These are phyloP conservation scores for Anarrhichthys ocellatus DNA, from an alignment of 2,113 vertebrate genomes.

Conservation along the genomic window DNA sequence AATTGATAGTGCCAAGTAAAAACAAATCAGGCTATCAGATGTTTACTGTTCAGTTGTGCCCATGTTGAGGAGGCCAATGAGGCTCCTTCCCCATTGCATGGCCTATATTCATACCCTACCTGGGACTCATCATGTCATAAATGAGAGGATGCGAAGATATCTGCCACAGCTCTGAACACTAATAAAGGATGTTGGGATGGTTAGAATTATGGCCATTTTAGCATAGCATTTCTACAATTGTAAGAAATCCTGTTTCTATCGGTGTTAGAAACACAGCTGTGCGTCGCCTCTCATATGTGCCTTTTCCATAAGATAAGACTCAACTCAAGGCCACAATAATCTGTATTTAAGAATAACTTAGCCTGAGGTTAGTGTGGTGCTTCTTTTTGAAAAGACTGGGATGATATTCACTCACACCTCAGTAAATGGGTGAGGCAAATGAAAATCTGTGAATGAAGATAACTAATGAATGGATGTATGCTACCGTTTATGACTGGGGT, in stretches of 20 bases:
- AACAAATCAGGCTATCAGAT: background rate
- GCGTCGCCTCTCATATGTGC: conserved; percentile 11
- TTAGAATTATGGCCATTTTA: conserved; percentile 3
- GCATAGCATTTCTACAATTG: background rate
- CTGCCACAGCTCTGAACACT: conserved; percentile 4
- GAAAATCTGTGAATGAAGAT: conserved; percentile 29
- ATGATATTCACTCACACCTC: conserved; percentile 33
- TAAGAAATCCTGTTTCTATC: conserved; percentile 31
- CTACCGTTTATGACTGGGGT: conserved; percentile 2
- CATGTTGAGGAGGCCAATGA: background rate
- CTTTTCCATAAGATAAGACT: conserved; percentile 16
- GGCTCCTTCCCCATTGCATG: background rate
- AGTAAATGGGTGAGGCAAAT: conserved; percentile 20
- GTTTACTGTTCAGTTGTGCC: background rate
- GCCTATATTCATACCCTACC: background rate
- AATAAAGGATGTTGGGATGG: conserved; percentile 8
- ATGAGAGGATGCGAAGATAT: background rate
- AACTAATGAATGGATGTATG: conserved; percentile 18
- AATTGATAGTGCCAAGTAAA: background rate
- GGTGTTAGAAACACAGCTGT: background rate
- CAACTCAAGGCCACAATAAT: conserved; percentile 27
- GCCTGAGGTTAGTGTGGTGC: conserved; percentile 49
- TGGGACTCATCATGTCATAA: background rate
- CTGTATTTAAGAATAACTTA: conserved; percentile 41
- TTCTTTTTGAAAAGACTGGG: conserved; percentile 15